Conservation (phyloP, 2,113 vertebrate species). For the Tenrec ecaudatus region DNA sequence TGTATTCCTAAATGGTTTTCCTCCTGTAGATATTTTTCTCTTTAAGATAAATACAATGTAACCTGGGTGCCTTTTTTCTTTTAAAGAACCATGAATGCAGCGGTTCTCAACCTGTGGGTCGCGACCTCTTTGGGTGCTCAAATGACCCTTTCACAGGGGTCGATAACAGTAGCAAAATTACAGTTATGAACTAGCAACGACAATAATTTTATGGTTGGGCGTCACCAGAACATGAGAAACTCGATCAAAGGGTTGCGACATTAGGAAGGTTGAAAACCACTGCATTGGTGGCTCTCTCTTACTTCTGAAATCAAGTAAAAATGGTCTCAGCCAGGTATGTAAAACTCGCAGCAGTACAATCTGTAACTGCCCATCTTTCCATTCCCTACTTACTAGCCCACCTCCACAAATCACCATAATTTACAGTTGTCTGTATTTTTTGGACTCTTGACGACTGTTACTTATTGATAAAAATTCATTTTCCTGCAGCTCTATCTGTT, state of each 20-base stretch:
- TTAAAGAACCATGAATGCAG: background rate
- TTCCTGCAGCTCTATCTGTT: background rate
- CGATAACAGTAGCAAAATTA: no score
- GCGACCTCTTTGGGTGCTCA: no score
- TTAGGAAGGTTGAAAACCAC: no score
- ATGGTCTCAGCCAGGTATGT: background rate
- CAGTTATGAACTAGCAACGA: no score
- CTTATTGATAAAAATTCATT: background rate
- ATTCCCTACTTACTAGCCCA: background rate
- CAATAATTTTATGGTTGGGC: no score
- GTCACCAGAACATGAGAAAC: no score
- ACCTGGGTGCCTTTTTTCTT: background rate
- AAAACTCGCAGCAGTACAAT: background rate
- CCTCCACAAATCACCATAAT: background rate
- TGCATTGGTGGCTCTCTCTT: background rate
- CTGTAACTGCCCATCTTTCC: background rate
- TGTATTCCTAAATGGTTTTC: constrained; percentile 7
- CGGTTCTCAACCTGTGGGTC: no score
- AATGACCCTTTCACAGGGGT: no score
- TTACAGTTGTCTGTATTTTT: background rate
- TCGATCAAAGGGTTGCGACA: no score
- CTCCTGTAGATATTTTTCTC: background rate
- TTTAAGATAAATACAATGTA: constrained; percentile 12
- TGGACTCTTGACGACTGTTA: background rate
- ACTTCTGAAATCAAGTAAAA: constrained; percentile 14